Conservation (phyloP, 2,888 invertebrate genomes). For the Bursaphelenchus okinawaensis region DNA sequence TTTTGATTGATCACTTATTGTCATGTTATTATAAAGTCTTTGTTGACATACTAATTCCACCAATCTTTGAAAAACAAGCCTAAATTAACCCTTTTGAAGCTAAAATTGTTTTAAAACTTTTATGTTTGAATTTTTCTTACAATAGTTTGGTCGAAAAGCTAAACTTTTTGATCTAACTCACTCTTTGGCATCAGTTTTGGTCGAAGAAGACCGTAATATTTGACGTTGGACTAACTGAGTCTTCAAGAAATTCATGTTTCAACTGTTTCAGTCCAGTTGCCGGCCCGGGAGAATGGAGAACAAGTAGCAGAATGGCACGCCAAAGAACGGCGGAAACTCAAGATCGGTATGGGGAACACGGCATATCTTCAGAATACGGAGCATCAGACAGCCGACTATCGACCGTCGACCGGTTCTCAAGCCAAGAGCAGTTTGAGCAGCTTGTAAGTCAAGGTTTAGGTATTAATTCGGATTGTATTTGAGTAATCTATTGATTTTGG, state of each 20-base stretch:
- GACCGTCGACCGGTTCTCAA: background rate
- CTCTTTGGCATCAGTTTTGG: too few species aligned
- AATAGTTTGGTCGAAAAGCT: too few species aligned
- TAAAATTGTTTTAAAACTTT: too few species aligned
- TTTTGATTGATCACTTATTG: too few species aligned
- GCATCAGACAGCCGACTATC: background rate
- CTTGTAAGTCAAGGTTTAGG: background rate
- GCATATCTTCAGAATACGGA: background rate
- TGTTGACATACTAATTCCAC: too few species aligned
- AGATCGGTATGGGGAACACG: constrained; percentile 63
- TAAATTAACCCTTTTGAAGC: too few species aligned
- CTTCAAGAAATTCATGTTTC: constrained; percentile 56
- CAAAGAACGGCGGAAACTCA: constrained; percentile 66
- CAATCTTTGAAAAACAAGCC: too few species aligned
- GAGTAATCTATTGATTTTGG: background rate
- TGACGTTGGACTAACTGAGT: background rate
- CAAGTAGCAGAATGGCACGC: constrained; percentile 62
- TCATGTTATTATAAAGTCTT: too few species aligned
- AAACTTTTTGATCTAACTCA: too few species aligned
- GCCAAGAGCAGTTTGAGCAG: background rate
- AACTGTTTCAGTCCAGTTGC: background rate
- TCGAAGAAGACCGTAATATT: too few species aligned
- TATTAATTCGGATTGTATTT: background rate
- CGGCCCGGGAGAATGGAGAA: constrained; percentile 68
- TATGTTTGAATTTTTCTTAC: too few species aligned